These are phyloP conservation scores for Drosophila mimetica DNA, from an alignment of 2,888 invertebrate species.

Conservation along the genomic window DNA sequence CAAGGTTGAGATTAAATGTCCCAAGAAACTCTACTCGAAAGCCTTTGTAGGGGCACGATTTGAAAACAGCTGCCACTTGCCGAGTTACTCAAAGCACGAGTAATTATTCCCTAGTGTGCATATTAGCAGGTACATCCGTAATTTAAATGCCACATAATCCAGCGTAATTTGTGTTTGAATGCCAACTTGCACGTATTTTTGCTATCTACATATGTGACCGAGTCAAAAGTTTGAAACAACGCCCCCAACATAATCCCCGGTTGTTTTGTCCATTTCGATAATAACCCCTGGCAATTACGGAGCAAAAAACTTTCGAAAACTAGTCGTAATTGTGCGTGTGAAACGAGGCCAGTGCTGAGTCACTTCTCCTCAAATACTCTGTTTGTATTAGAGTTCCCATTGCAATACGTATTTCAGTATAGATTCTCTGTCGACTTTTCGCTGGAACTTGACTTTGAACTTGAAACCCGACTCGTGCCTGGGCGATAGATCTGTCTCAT, in stretches of 20 bases:
- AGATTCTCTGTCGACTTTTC: neutral
- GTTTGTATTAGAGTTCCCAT: conserved; percentile 34
- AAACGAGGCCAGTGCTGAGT: conserved; percentile 68
- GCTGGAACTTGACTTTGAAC: conserved; percentile 66
- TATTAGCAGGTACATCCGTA: conserved; percentile 44
- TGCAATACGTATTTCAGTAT: conserved; percentile 47
- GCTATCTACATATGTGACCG: conserved; percentile 15
- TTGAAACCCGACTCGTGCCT: conserved; percentile 47
- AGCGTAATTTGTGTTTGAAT: neutral
- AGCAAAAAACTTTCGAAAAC: conserved; percentile 56
- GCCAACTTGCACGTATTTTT: conserved; percentile 32
- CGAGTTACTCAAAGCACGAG: conserved; percentile 9
- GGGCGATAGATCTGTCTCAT: conserved; percentile 16
- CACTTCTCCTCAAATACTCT: conserved; percentile 38
- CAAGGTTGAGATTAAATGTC: neutral
- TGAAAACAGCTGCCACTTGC: conserved; percentile 1
- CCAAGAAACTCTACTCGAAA: conserved; percentile 2
- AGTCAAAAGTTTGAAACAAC: conserved; percentile 21
- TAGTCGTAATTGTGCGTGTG: conserved; percentile 31
- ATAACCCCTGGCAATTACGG: conserved; percentile 32
- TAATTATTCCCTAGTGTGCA: conserved; percentile 48
- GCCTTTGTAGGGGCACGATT: conserved; percentile 58
- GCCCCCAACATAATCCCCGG: conserved; percentile 32
- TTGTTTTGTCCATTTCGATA: conserved; percentile 33
- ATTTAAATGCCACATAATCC: conserved; percentile 18